A percentile compares a stretch with the other conserved stretches of the same genome.
These are phyloP conservation scores for Phycodurus eques DNA, from an alignment of 2,113 vertebrate species.

Conservation along the genomic window DNA sequence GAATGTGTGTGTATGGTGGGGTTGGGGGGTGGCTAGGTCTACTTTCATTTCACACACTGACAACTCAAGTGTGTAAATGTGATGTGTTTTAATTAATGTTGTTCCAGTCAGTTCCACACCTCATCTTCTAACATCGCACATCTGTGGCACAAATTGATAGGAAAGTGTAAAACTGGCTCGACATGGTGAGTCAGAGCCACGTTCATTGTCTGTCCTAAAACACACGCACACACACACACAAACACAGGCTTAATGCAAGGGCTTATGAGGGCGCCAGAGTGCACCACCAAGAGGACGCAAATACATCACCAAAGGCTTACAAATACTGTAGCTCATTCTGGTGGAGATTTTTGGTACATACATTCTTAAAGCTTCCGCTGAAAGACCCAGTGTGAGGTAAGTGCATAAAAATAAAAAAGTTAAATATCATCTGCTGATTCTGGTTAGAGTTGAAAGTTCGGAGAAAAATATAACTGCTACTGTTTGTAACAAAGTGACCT, in stretches of 20 bases:
- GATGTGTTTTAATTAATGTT: background rate
- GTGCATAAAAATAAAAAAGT: constrained; percentile 29
- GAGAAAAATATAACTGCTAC: background rate
- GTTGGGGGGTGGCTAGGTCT: background rate
- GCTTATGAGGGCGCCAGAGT: constrained; percentile 14
- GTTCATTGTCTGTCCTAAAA: background rate
- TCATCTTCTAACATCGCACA: constrained; percentile 9
- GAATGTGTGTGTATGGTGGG: background rate
- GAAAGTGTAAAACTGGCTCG: constrained; percentile 26
- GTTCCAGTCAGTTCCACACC: constrained; percentile 20
- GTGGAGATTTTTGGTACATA: constrained; percentile 37
- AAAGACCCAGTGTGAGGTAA: constrained; percentile 27
- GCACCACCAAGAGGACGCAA: constrained; percentile 16
- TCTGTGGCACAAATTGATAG: constrained; percentile 19
- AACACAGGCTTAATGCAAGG: constrained; percentile 15
- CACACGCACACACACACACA: constrained; percentile 12
- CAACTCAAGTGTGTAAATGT: background rate
- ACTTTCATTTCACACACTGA: constrained; percentile 14
- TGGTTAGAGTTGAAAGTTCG: background rate
- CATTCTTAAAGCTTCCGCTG: constrained; percentile 33
- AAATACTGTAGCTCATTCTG: constrained; percentile 49
- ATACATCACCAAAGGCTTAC: constrained; percentile 21
- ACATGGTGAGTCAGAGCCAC: constrained; percentile 6
- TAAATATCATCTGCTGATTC: constrained; percentile 4
- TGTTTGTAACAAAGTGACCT: background rate